phyloP scores from a whole-genome alignment of 2,113 vertebrate genomes.

The Argyrosomus japonicus region DNA sequence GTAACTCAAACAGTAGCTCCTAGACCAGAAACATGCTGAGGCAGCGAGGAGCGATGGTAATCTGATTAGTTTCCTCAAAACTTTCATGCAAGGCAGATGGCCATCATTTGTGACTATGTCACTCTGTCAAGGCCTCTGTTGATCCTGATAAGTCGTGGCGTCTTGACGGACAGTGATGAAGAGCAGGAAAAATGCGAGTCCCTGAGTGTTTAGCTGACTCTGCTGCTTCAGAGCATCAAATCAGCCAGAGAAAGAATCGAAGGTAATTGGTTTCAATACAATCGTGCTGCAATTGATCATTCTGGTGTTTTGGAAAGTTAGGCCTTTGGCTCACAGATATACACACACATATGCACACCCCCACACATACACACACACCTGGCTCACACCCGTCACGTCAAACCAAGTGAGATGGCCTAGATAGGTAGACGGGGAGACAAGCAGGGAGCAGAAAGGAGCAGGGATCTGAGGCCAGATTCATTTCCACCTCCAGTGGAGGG shows the following conservation, averaged over 20 bases:
- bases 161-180: conserved; percentile 73
- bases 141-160: conserved; percentile 59
- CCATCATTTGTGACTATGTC: conserved; percentile 75
- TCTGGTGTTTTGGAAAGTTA: conserved; percentile 58
- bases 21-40: conserved; percentile 68
- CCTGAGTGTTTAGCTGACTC: conserved; percentile 70
- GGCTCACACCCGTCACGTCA: conserved; percentile 51
- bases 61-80: conserved; percentile 72
- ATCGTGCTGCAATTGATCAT: conserved; percentile 58
- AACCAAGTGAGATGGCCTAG: conserved; percentile 61
- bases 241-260: conserved; percentile 50
- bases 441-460: conserved; percentile 61
- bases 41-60: conserved; percentile 68
- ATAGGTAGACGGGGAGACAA: conserved; percentile 65
- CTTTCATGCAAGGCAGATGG: conserved; percentile 62
- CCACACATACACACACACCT: conserved; percentile 20
- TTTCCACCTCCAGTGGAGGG: conserved; percentile 88
- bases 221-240: conserved; percentile 54
- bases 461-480: conserved; percentile 81
- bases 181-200: conserved; percentile 52
- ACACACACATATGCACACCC: neutral
- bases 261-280: conserved; percentile 67
- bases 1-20: conserved; percentile 41
- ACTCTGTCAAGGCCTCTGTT: conserved; percentile 69
- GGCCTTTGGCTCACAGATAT: conserved; percentile 10